Percentiles rank a stretch among this genome's conserved stretches.
Evolutionary conservation across 2,797 vertebrate genomes (phyloP).

Genomic region (Momotus momota): DNA sequence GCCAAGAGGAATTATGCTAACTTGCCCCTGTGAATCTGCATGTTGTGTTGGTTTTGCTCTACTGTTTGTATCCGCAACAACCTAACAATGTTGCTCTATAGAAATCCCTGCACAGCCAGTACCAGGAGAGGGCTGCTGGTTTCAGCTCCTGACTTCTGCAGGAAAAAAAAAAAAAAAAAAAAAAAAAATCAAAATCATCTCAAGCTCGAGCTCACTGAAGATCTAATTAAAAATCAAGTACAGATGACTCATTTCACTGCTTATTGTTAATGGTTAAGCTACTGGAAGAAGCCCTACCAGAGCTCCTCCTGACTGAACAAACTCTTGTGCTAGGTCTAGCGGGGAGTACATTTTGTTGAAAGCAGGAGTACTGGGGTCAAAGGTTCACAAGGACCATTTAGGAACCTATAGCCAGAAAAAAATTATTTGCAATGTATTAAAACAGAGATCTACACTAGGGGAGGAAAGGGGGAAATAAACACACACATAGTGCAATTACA

Average conservation of each 20-base stretch:
- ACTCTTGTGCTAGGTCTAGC: neutral
- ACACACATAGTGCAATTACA: neutral
- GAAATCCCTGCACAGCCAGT: neutral
- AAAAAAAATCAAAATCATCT: neutral
- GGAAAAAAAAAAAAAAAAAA: neutral
- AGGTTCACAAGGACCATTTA: neutral
- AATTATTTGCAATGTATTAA: neutral
- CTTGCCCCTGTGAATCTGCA: neutral
- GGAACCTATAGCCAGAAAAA: constrained; percentile 2
- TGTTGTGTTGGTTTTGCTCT: neutral
- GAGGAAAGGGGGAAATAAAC: neutral
- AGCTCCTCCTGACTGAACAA: neutral
- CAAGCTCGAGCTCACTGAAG: constrained; percentile 23
- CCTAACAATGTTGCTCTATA: neutral
- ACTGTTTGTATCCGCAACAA: constrained; percentile 7
- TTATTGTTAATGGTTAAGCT: constrained; percentile 48
- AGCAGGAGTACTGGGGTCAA: neutral
- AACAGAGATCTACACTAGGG: neutral
- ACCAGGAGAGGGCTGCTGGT: neutral
- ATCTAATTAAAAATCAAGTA: constrained; percentile 62
- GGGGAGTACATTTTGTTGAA: neutral
- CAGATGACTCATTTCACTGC: constrained; percentile 45
- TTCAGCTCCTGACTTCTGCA: constrained; percentile 36
- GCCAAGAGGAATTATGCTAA: neutral
- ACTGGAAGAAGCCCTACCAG: constrained; percentile 40